Base-by-base conservation (phyloP, 53 echinoderm and acorn worm species). In the Temnopleurus reevesii region DNA sequence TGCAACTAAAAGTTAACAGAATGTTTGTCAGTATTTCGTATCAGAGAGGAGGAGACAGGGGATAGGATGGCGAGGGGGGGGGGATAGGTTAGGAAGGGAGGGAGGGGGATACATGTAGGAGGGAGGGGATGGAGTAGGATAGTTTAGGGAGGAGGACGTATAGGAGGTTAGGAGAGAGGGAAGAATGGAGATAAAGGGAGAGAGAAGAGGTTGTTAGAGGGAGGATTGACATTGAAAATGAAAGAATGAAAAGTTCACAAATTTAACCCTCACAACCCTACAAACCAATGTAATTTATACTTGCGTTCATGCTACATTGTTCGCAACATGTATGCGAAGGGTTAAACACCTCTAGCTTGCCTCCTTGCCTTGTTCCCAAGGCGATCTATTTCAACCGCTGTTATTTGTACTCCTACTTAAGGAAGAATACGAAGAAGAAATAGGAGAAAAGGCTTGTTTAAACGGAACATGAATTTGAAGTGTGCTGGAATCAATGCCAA, bases 281-380 rank as follows among this genome's bases (percentile, higher is more conserved):
- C n/a, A n/a, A n/a, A n/a, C n/a, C 33, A 33, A 30, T 17, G 13
- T n/a, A n/a, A n/a, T n/a, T n/a, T n/a, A n/a, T n/a, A n/a, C 63
- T 63, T 4, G 30, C 31, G 29, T 29, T 58, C 63, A 63, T 29
- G 7, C 29, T 18, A 63, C 18, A 33, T 29, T 1, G 13, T 61
- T 55, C 3, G 8, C 0, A 6, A 8, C 63, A 0, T n/a, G 33
- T 31, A 4, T 31, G 0, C 0, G 4, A 63, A 33, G 63, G 63
- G 63, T 63, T 63, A 63, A 63, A 63, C 33, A n/a, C 33, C 17
- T 8, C 33, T 2, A 33, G 30, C 33, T 10, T 63, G 10, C 5
- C 77, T 44, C 24, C 77, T 77, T 15, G 24, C 77, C 26, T 2
- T 43, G 43, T 77, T 77, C 77, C 77, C 77, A 77, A 77, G 77